Evolutionary conservation across 53 echinoderm and acorn worm genomes (phyloP), one percentile per base, ranked within the genome.

Genomic region (Luidia sarsii): DNA sequence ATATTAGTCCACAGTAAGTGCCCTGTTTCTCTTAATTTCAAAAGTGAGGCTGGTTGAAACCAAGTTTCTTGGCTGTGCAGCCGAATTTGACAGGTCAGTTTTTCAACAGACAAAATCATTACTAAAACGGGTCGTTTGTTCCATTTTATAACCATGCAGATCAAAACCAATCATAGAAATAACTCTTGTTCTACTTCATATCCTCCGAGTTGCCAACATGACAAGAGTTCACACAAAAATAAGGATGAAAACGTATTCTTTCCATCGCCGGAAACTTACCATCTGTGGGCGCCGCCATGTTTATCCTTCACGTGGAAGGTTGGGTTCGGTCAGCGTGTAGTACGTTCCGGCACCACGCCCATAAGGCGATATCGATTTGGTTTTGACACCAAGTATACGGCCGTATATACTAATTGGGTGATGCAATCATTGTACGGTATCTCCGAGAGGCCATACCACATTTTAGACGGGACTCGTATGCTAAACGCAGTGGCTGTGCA

Each of bases 271-370:
- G 16, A 23, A 56, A 38, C 72, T 72, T 56, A 72, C 72, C 72
- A 55, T 72, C 72, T 37, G 54, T 72, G 72, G 72, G 72, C 72
- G 72, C 72, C 4, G 72, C 72, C 72, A 72, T 72, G 36, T 72
- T 67, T 6, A 7, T 11, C 11, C 41, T 71, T 55, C 53, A 55
- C 72, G 72, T 72, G 72, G 19, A 1, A 36, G 21, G 11, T 18
- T 68, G 2, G 46, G 0, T n/a, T 31, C 6, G 9, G 36, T 28
- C 11, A 33, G 9, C 19, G 70, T 70, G 70, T 33, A 70, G 70
- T 53, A 51, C 24, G 23, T 70, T 15, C 36, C 2, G 16, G 4
- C 15, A 32, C 18, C 18, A 6, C 33, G 15, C 28, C 18, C 7
- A 7, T 34, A 4, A 38, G 7, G 33, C 33, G 32, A 33, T 0